These are phyloP conservation scores for Taphrorychus bicolor DNA, from an alignment of 2,888 invertebrate species.

Conservation along the genomic window DNA sequence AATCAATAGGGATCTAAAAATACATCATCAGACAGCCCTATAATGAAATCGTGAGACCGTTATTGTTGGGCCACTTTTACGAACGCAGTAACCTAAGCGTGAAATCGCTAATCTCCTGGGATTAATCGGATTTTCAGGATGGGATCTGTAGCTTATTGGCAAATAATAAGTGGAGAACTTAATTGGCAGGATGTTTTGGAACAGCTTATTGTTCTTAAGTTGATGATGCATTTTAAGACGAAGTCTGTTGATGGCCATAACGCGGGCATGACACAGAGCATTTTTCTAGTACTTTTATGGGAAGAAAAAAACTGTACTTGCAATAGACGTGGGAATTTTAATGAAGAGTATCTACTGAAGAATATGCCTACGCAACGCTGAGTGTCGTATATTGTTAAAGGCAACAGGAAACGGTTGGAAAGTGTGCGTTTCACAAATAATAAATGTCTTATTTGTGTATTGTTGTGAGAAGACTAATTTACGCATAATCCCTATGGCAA, in stretches of 20 bases:
- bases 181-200: not conserved
- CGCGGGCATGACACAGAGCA: not conserved
- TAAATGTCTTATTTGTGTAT: not conserved
- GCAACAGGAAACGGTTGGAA: not conserved
- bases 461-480: not conserved
- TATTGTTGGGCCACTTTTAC: not conserved
- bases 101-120: not conserved
- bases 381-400: not conserved
- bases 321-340: not conserved
- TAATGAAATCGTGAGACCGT: not conserved
- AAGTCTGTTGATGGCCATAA: not conserved
- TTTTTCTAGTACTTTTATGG: not conserved
- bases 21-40: not conserved
- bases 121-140: not conserved
- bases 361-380: not conserved
- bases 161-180: not conserved
- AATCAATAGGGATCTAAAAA: not conserved
- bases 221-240: not conserved
- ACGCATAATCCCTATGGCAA: not conserved
- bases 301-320: not conserved
- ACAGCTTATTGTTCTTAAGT: not conserved
- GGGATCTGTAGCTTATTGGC: not conserved
- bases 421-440: not conserved
- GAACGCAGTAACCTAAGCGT: not conserved
- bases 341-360: not conserved